Conservation (phyloP, 2,888 invertebrate genomes). For the Himalopsyche tibetana region DNA sequence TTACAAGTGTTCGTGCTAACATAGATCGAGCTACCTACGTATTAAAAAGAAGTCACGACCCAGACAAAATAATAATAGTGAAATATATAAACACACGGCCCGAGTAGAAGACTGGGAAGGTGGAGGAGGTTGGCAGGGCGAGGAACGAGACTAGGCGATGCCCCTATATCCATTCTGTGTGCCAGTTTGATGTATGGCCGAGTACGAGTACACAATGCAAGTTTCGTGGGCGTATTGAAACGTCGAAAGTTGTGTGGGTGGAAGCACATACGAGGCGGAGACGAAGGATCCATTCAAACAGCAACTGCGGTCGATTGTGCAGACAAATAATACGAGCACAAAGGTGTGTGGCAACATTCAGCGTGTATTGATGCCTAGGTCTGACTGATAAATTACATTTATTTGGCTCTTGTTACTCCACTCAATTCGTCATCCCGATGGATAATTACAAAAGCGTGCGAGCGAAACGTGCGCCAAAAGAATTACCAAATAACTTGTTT, state of each 20-base stretch:
- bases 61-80: not conserved
- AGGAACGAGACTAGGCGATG: constrained; percentile 6
- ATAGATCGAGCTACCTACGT: not conserved
- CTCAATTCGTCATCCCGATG: constrained; percentile 3
- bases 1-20: not conserved
- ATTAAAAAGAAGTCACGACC: constrained; percentile 10
- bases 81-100: not conserved
- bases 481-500: not conserved
- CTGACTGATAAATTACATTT: not conserved
- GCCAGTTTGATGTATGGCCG: constrained; percentile 21
- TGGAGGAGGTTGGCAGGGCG: not conserved
- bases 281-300: constrained; percentile 28
- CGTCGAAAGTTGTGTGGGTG: constrained; percentile 8
- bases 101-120: not conserved
- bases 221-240: constrained; percentile 1
- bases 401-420: not conserved
- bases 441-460: not conserved
- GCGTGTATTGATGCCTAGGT: not conserved
- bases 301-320: constrained; percentile 45
- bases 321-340: not conserved
- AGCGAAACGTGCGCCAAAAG: not conserved
- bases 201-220: constrained; percentile 8
- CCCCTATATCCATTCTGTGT: not conserved
- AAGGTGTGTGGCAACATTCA: constrained; percentile 2
- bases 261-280: not conserved